These are phyloP conservation scores for Pipa parva DNA, from an alignment of 2,113 vertebrate genomes.

Conservation along the genomic window DNA sequence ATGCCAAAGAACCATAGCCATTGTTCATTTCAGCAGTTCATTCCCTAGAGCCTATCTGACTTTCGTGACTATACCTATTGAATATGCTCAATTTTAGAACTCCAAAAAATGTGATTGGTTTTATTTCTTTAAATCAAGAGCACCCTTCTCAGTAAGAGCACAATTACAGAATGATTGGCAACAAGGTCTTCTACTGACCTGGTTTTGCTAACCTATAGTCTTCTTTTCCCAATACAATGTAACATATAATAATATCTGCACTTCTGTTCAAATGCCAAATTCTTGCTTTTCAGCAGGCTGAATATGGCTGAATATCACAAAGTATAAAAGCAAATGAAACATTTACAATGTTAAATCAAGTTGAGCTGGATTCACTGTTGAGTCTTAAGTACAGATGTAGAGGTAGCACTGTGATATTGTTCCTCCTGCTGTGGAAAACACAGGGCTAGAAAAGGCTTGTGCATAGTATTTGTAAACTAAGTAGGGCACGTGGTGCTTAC, in stretches of 20 bases:
- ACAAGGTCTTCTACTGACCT: neutral
- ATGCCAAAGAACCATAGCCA: constrained; percentile 8
- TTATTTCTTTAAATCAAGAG: constrained; percentile 1
- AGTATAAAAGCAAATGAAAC: neutral
- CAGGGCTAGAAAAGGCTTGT: neutral
- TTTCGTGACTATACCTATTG: neutral
- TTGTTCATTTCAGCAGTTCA: constrained; percentile 31
- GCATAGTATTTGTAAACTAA: too few relatives aligned
- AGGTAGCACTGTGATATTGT: neutral
- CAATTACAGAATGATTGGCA: constrained; percentile 8
- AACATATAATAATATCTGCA: neutral
- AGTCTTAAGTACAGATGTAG: too few relatives aligned
- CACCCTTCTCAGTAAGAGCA: neutral
- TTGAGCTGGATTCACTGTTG: neutral
- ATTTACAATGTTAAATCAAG: constrained; percentile 10
- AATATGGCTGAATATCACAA: neutral
- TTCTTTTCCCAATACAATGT: neutral
- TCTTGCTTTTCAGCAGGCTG: neutral
- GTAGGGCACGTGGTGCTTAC: too few relatives aligned
- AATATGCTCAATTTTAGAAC: neutral
- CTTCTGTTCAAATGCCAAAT: neutral
- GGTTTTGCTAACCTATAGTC: neutral
- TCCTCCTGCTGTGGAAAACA: neutral
- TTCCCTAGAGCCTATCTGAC: constrained; percentile 14
- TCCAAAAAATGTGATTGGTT: constrained; percentile 14